phyloP scores from a whole-genome alignment of 1,140 invertebrate species.

The Octopus bimaculoides region DNA sequence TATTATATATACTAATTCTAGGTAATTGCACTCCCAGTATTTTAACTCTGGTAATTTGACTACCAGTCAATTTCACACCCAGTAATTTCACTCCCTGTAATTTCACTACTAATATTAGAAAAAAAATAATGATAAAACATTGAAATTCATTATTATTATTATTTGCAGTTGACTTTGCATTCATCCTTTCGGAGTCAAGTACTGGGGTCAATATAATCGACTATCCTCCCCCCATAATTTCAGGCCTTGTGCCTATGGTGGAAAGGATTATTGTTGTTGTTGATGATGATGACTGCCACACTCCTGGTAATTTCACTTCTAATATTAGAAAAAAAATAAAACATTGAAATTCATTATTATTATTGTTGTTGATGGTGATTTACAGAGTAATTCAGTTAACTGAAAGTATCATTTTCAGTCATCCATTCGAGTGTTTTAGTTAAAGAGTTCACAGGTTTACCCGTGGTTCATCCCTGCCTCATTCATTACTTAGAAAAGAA shows the following conservation, averaged over 20 bases:
- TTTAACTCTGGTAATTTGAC: too few species aligned
- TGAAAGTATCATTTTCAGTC: not conserved
- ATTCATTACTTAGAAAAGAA: too few species aligned
- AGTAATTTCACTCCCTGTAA: conserved; percentile 7
- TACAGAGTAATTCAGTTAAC: not conserved
- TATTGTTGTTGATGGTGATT: not conserved
- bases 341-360: not conserved
- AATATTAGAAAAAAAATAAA: not conserved
- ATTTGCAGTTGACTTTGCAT: not conserved
- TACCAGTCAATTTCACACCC: too few species aligned
- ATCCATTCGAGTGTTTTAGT: not conserved
- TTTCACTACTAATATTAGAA: not conserved
- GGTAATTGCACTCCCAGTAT: too few species aligned
- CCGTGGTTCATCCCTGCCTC: not conserved
- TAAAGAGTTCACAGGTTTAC: too few species aligned
- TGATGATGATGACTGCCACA: not conserved
- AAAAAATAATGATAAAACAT: not conserved
- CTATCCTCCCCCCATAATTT: too few species aligned
- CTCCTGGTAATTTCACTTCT: too few species aligned
- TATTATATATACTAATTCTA: too few species aligned
- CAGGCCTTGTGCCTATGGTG: not conserved
- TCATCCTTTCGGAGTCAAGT: too few species aligned
- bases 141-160: not conserved
- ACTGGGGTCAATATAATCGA: too few species aligned
- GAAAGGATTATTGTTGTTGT: not conserved